Evolutionary conservation across 2,888 invertebrate genomes (phyloP), one percentile per base, ranked within the genome.

Genomic region (Hirtodrosophila cameraria): DNA sequence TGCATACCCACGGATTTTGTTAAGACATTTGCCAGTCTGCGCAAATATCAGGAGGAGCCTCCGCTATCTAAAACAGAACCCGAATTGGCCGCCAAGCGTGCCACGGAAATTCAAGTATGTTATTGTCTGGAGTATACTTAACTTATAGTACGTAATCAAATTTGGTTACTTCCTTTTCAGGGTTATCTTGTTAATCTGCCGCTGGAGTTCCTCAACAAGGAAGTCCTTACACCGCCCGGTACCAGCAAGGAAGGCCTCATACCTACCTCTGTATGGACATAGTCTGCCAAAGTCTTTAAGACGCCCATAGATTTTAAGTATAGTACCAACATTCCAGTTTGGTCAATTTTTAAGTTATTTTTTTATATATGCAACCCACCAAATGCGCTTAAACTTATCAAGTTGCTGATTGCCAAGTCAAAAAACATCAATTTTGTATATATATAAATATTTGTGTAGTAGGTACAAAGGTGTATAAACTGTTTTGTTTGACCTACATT

Each of bases 261-360:
- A 93, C 99, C 99, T 2, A 96, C 96, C 23, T 93, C 96, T 1
- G 92, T 99, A 13, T 99, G 99, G 98, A 98, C 97, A 12, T 97
- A 92, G 79, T 72, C 69, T 58, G 80, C 75, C 75, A 70, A 64
- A 61, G 84, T 75, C 80, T 77, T 33, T 9, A 75, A 78, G 86
- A 79, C 79, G 53, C 16, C 43, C 15, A 12, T 68, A 67, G 33
- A 23, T 25, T 11, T 39, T 66, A 65, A 33, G 41, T 0, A 33
- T n/a, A 15, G 13, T n/a, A n/a, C 35, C 42, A 28, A 9, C 20
- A 42, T 25, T 43, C 35, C 25, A 25, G 16, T 33, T 41, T 25
- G 30, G n/a, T 38, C 31, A 27, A 46, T 12, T 16, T 16, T 43
- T 43, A 60, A 41, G 16, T 20, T 36, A 20, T 35, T 57, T 28